phyloP scores from a whole-genome alignment of 2,888 invertebrate genomes.

The Gymnosoma rotundatum region DNA sequence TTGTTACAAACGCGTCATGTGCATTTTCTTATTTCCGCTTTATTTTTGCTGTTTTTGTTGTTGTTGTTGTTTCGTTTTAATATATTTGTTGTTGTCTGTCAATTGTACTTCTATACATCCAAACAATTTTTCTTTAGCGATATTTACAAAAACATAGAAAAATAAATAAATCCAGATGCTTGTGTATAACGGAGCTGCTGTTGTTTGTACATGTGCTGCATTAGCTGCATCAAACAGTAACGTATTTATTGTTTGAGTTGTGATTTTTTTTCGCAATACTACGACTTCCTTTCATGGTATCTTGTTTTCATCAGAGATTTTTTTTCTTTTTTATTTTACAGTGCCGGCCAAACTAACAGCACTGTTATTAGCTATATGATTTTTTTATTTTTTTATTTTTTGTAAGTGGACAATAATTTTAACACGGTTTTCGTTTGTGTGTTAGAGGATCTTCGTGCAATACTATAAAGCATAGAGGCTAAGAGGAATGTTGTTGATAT shows the following conservation, averaged over 20 bases:
- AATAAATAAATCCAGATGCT: too few relatives aligned
- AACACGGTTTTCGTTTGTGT: too few relatives aligned
- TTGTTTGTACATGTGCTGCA: background rate
- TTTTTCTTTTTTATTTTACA: background rate
- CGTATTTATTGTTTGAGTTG: background rate
- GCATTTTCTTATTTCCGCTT: conserved; percentile 59
- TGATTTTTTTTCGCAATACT: conserved; percentile 14
- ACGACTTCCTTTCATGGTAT: conserved; percentile 17
- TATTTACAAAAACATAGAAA: conserved; percentile 24
- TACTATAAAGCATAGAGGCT: too few relatives aligned
- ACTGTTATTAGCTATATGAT: too few relatives aligned
- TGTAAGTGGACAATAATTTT: too few relatives aligned
- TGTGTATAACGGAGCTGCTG: background rate
- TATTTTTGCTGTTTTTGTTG: background rate
- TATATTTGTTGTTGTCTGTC: conserved; percentile 46
- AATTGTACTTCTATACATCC: conserved; percentile 42
- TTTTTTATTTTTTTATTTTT: too few relatives aligned
- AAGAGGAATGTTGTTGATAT: too few relatives aligned
- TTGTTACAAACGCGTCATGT: conserved; percentile 50
- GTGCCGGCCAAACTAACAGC: too few relatives aligned
- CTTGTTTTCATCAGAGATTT: background rate
- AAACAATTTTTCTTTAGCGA: conserved; percentile 11
- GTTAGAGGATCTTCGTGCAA: too few relatives aligned
- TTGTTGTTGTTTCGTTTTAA: background rate
- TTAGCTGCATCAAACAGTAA: background rate